Evolutionary conservation across 2,797 vertebrate species (phyloP).

Genomic region (Echeneis naucrates): DNA sequence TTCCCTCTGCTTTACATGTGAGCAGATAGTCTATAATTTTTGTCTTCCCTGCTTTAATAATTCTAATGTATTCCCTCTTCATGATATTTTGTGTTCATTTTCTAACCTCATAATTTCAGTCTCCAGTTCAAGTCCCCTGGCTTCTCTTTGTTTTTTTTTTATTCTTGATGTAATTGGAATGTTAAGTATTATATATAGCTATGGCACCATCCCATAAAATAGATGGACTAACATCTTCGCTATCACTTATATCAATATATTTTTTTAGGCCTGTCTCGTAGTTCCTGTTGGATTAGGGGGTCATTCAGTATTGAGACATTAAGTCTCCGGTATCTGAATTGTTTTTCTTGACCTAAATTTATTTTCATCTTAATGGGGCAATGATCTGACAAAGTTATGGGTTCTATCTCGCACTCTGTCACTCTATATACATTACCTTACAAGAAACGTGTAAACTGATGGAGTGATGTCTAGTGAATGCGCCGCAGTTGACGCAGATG

Average conservation of each 20-base stretch:
- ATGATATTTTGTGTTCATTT: not conserved
- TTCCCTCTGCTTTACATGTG: slow-evolving; percentile 3
- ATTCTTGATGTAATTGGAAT: not conserved
- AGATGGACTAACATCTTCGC: not conserved
- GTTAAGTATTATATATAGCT: too few species aligned
- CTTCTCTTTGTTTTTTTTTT: slow-evolving; percentile 1
- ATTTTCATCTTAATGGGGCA: too few species aligned
- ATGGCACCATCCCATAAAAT: slow-evolving; percentile 2
- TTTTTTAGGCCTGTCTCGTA: not conserved
- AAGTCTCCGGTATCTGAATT: not conserved
- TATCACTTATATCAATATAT: not conserved
- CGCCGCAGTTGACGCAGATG: too few species aligned
- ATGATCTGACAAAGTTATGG: too few species aligned
- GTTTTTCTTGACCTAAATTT: not conserved
- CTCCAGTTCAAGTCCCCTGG: not conserved
- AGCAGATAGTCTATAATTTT: not conserved
- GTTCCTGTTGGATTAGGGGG: not conserved
- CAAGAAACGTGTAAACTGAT: too few species aligned
- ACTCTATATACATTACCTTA: too few species aligned
- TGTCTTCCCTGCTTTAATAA: not conserved
- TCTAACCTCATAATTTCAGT: not conserved
- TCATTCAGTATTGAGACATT: not conserved
- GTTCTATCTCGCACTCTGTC: too few species aligned
- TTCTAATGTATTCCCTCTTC: not conserved
- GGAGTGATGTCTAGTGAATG: too few species aligned